Evolutionary conservation across 2,113 vertebrate genomes (phyloP).

Genomic region (Gallinago media): DNA sequence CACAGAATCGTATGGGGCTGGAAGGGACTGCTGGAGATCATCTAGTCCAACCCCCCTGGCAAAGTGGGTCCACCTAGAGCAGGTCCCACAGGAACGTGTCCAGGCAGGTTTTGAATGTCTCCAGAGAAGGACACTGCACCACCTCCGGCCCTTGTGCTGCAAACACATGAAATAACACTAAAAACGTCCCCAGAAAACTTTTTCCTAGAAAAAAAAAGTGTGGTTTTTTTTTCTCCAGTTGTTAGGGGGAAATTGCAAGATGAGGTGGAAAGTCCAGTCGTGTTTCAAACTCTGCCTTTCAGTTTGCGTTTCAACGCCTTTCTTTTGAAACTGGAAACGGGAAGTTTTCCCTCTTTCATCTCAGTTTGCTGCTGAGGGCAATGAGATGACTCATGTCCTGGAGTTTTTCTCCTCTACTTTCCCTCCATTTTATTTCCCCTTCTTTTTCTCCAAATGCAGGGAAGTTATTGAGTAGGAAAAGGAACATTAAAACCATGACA

Average conservation of each 20-base stretch:
- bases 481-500: background rate
- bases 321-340: background rate
- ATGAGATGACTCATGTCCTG: background rate
- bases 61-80: too few relatives aligned
- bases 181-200: background rate
- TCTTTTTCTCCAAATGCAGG: background rate
- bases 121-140: too few relatives aligned
- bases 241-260: background rate
- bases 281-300: background rate
- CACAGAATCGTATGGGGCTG: too few relatives aligned
- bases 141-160: background rate
- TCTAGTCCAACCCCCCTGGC: too few relatives aligned
- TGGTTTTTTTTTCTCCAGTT: background rate
- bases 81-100: too few relatives aligned
- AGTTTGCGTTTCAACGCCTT: background rate
- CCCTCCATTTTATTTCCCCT: background rate
- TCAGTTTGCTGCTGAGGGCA: background rate
- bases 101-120: too few relatives aligned
- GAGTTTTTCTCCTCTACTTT: background rate
- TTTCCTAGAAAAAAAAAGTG: background rate
- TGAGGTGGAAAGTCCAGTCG: background rate
- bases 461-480: background rate
- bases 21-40: too few relatives aligned
- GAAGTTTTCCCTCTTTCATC: background rate
- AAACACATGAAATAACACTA: background rate